Evolutionary conservation across 1,140 invertebrate genomes (phyloP).

Genomic region (Papilio polyxenes): DNA sequence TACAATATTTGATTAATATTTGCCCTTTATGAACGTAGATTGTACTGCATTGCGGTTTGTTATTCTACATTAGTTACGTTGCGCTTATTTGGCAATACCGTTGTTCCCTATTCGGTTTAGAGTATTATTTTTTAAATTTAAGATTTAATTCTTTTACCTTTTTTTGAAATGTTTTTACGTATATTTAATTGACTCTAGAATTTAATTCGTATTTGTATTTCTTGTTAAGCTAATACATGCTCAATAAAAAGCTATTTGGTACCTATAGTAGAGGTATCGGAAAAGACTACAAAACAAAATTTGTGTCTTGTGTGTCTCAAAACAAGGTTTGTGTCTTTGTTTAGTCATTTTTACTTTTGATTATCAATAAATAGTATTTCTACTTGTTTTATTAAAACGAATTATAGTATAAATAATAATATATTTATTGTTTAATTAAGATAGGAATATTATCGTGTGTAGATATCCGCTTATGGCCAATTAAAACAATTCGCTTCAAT

Average conservation of each 20-base stretch:
- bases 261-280: too few species aligned
- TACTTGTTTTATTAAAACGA: too few species aligned
- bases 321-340: too few species aligned
- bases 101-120: background rate
- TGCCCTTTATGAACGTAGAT: slow-evolving; percentile 36
- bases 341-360: too few species aligned
- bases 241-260: too few species aligned
- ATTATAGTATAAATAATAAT: too few species aligned
- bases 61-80: slow-evolving; percentile 22
- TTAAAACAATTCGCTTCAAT: slow-evolving; percentile 60
- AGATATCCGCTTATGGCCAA: slow-evolving; percentile 57
- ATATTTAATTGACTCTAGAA: too few species aligned
- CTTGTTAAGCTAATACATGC: too few species aligned
- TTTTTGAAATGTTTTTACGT: background rate
- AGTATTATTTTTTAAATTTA: background rate
- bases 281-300: too few species aligned
- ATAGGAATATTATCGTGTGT: slow-evolving; percentile 48
- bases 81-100: slow-evolving; percentile 14
- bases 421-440: slow-evolving; percentile 38
- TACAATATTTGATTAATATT: slow-evolving; percentile 36
- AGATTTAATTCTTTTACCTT: background rate
- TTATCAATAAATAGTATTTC: too few species aligned
- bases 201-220: too few species aligned
- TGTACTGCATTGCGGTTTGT: slow-evolving; percentile 36
- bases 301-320: too few species aligned